A percentile compares a stretch with the other conserved stretches of the same genome.
These are phyloP conservation scores for Tapirus terrestris DNA, from an alignment of 2,113 vertebrate genomes.

Conservation along the genomic window DNA sequence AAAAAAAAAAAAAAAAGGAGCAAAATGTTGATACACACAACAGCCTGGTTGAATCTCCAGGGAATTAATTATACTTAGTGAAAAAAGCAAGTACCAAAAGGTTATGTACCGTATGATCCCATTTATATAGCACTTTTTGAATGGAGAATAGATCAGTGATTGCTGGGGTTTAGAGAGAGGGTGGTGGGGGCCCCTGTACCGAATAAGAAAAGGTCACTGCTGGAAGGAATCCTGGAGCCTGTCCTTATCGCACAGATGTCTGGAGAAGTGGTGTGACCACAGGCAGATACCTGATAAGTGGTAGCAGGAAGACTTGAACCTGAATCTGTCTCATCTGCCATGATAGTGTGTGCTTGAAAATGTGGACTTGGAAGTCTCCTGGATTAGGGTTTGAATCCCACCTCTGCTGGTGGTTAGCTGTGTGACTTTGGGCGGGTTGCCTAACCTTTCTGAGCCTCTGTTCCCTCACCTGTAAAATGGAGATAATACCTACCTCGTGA, in stretches of 20 bases:
- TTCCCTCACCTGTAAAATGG: not conserved
- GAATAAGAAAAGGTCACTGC: not conserved
- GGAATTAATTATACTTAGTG: not conserved
- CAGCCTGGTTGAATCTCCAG: not conserved
- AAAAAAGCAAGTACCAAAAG: not conserved
- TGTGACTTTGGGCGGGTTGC: not conserved
- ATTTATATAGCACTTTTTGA: not conserved
- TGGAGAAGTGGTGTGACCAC: not conserved
- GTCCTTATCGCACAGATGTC: accelerated
- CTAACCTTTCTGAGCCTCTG: not conserved
- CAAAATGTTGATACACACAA: accelerated
- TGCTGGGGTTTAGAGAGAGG: not conserved
- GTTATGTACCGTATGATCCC: not conserved
- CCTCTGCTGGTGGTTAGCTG: not conserved
- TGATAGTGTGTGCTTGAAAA: not conserved
- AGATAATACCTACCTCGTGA: not conserved
- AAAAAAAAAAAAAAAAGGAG: too few relatives aligned
- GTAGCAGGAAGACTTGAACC: not conserved
- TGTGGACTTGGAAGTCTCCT: not conserved
- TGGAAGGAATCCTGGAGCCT: not conserved
- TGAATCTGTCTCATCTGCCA: not conserved
- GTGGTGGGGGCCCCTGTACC: accelerated
- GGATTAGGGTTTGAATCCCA: not conserved
- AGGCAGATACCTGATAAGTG: too few relatives aligned
- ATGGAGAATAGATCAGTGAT: not conserved